These are phyloP conservation scores for Lithophane semibrunnea DNA, from an alignment of 2,888 invertebrate species.

Conservation along the genomic window DNA sequence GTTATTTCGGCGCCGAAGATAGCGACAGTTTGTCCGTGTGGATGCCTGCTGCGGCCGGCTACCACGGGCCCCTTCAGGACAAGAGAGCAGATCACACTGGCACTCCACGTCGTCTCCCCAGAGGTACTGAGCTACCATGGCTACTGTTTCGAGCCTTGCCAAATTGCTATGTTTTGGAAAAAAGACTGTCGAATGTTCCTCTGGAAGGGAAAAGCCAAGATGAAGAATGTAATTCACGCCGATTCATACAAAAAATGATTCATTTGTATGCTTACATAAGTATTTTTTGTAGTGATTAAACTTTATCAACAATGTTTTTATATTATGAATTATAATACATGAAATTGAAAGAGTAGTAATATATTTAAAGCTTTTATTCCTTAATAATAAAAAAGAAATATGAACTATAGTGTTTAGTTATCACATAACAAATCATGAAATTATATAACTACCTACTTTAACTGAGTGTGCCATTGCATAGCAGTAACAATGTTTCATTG, in stretches of 20 bases:
- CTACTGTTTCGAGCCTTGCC: constrained; percentile 88
- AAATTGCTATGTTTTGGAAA: constrained; percentile 92
- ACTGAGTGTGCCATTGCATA: constrained; percentile 23
- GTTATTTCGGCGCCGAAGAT: constrained; percentile 77
- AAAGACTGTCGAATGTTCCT: constrained; percentile 93
- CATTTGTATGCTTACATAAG: constrained; percentile 54
- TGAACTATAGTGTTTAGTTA: constrained; percentile 53
- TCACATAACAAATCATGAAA: constrained; percentile 47
- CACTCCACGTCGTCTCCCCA: constrained; percentile 87
- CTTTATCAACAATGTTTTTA: constrained; percentile 56
- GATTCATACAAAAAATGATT: constrained; percentile 75
- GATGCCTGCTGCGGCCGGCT: constrained; percentile 82
- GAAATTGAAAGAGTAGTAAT: constrained; percentile 61
- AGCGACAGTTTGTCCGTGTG: constrained; percentile 85
- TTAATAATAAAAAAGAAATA: constrained; percentile 70
- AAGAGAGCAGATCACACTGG: constrained; percentile 83
- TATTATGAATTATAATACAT: constrained; percentile 58
- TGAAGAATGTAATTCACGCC: constrained; percentile 77
- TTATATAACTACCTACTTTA: constrained; percentile 52
- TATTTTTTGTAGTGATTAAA: constrained; percentile 52
- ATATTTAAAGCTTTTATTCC: constrained; percentile 65
- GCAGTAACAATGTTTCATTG: constrained; percentile 83
- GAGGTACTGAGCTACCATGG: constrained; percentile 90
- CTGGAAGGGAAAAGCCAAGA: constrained; percentile 87
- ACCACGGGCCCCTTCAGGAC: constrained; percentile 83